These are phyloP conservation scores for Ceyx margarethae DNA, from an alignment of 2,113 vertebrate genomes.

Conservation along the genomic window DNA sequence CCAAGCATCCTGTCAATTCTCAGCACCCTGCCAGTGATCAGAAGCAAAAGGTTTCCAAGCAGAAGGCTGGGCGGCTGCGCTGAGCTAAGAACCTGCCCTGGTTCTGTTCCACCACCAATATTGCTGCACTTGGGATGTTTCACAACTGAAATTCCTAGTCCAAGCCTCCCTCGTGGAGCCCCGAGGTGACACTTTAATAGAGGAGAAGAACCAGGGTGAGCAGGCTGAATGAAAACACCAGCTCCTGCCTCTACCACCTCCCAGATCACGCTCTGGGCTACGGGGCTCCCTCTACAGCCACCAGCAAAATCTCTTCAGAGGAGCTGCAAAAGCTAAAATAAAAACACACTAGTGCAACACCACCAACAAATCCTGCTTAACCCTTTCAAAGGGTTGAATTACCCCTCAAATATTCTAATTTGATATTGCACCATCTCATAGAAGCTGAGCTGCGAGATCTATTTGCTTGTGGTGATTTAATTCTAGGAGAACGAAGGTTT, in stretches of 20 bases:
- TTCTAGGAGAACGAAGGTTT: too few species aligned
- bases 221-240: not conserved
- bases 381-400: too few species aligned
- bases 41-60: not conserved
- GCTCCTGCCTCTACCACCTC: not conserved
- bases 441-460: too few species aligned
- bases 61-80: not conserved
- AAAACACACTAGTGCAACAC: too few species aligned
- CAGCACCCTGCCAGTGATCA: not conserved
- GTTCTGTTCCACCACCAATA: not conserved
- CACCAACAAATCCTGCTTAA: too few species aligned
- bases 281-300: too few species aligned
- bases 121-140: not conserved
- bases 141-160: not conserved
- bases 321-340: too few species aligned
- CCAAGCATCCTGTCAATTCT: not conserved
- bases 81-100: not conserved
- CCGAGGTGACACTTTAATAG: not conserved
- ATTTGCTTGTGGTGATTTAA: too few species aligned
- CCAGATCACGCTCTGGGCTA: too few species aligned
- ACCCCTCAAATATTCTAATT: too few species aligned
- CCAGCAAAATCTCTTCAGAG: too few species aligned
- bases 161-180: accelerated
- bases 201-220: not conserved
- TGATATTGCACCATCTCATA: too few species aligned